Evolutionary conservation across 2,888 invertebrate species (phyloP), one percentile per base, ranked within the genome.

Genomic region (Desoria tigrina): DNA sequence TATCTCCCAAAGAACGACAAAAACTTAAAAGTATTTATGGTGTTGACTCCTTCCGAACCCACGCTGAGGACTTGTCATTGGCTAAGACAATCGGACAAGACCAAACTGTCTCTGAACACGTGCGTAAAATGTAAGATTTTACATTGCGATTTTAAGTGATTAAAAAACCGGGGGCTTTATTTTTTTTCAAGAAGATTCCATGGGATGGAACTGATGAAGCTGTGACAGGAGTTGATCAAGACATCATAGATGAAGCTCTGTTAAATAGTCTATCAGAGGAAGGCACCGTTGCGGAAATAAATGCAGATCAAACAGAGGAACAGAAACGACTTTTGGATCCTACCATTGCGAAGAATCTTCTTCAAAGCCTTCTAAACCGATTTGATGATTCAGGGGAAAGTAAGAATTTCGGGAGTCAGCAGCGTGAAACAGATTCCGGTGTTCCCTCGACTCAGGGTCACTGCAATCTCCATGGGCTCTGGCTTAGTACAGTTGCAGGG

Each of bases 401-500:
- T 18, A 21, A 6, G 6, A 45, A n/a, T n/a, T n/a, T 21, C n/a
- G 24, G 24, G 11, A 26, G 24, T 51, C 6, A 24, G 7, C 4
- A 24, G 4, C 24, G 24, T 24, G 16, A 18, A 23, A 23, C 7
- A 7, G 18, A 23, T 6, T 26, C 26, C 26, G 51, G 4, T 26
- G 7, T 7, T 24, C 4, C 14, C 14, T 3, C 14, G 26, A 26
- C 14, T n/a, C 49, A 51, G 3, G 24, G 54, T 23, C 70, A 73
- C 24, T 74, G 74, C 45, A 61, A 56, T 42, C 57, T 72, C 14
- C 68, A 72, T 27, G 74, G 71, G 11, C 50, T 72, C 39, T 74
- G 74, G 74, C 27, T 72, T 4, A 72, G 72, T n/a, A 60, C 67
- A 3, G 61, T 71, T n/a, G 69, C 72, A 1, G 74, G 73, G 14